Conservation (phyloP, 2,797 vertebrate genomes). For the Chaetodon trifasciatus region DNA sequence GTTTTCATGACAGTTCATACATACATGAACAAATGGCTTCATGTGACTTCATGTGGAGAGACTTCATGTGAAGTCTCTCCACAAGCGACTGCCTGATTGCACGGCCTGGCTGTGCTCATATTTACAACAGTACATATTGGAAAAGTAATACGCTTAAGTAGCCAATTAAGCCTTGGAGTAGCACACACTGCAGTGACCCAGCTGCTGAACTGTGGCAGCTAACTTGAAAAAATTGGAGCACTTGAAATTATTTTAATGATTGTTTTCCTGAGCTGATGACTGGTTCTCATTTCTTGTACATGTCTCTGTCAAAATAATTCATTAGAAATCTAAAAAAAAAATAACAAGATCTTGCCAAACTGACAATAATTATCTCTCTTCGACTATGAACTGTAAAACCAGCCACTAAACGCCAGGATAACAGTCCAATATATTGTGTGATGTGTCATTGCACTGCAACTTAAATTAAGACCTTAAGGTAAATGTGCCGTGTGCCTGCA, state of each 20-base stretch:
- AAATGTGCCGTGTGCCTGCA: conserved; percentile 57
- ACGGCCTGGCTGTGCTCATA: conserved; percentile 9
- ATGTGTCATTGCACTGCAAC: neutral
- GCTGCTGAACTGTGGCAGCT: conserved; percentile 36
- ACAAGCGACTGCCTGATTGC: neutral
- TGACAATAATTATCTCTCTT: neutral
- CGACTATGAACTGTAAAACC: neutral
- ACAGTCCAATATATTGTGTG: neutral
- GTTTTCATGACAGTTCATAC: conserved; percentile 20
- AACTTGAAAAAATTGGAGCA: conserved; percentile 29
- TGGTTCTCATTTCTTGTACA: neutral
- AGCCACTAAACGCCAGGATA: neutral
- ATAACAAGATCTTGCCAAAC: neutral
- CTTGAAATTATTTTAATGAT: conserved; percentile 42
- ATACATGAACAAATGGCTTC: neutral
- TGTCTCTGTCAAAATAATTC: conserved; percentile 6
- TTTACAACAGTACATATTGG: conserved; percentile 16
- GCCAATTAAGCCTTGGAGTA: conserved; percentile 51
- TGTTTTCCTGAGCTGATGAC: conserved; percentile 28
- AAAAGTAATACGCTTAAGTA: conserved; percentile 36
- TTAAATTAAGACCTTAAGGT: conserved; percentile 30
- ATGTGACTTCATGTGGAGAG: too few relatives aligned
- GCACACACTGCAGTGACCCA: conserved; percentile 26
- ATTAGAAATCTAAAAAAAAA: conserved; percentile 10
- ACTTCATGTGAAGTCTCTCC: neutral